phyloP scores from a whole-genome alignment of 1,140 invertebrate genomes.

The Brachionus sp. region DNA sequence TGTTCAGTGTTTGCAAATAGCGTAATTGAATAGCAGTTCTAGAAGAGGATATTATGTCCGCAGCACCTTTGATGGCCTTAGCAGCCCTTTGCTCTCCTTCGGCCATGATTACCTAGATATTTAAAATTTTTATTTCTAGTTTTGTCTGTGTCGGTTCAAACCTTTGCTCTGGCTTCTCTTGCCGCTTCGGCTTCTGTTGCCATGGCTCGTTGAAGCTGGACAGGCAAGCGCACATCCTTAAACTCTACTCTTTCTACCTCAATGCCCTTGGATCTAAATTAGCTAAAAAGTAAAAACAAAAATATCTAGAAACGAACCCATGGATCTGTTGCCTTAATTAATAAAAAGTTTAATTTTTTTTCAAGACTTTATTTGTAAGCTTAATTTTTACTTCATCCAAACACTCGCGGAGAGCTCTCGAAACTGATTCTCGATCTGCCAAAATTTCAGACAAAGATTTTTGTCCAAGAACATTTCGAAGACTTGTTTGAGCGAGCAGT shows the following conservation, averaged over 20 bases:
- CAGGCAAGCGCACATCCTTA: conserved; percentile 51
- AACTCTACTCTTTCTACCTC: conserved; percentile 46
- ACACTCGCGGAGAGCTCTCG: conserved; percentile 5
- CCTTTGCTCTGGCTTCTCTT: conserved; percentile 55
- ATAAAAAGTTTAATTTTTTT: not conserved
- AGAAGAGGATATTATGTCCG: conserved; percentile 47
- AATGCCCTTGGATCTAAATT: conserved; percentile 36
- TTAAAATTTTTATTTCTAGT: not conserved
- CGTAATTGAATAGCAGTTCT: conserved; percentile 79
- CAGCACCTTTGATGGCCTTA: conserved; percentile 37
- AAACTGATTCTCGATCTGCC: conserved; percentile 43
- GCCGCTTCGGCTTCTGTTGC: conserved; percentile 55
- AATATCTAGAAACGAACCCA: not conserved
- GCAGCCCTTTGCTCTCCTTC: conserved; percentile 47
- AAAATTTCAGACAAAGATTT: conserved; percentile 46
- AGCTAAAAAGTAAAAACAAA: not conserved
- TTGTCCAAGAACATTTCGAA: conserved; percentile 48
- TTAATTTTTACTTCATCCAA: conserved; percentile 30
- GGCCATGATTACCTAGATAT: conserved; percentile 47
- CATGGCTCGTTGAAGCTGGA: conserved; percentile 54
- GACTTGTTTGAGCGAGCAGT: conserved; percentile 47
- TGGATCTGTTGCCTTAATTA: not conserved
- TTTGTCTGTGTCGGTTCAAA: not conserved
- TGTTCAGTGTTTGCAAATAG: conserved; percentile 78
- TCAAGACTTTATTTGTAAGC: not conserved